These are phyloP conservation scores for Sycophaga agraensis DNA, from an alignment of 1,140 invertebrate species.

Conservation along the genomic window DNA sequence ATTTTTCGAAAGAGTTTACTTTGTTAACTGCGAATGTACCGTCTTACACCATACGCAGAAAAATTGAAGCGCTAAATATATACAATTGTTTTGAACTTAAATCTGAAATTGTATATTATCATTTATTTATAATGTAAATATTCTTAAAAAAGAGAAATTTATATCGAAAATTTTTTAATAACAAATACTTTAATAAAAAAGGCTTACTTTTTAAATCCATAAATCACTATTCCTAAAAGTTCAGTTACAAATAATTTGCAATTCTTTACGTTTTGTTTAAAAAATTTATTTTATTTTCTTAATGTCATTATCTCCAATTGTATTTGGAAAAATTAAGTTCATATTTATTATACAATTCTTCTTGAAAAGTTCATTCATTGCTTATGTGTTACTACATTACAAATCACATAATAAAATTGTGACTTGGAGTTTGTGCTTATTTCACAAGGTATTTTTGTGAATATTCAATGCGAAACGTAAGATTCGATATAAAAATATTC, in stretches of 20 bases:
- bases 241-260: neutral
- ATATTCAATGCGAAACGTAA: slow-evolving; percentile 23
- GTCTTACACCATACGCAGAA: slow-evolving; percentile 12
- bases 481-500: slow-evolving; percentile 9
- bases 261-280: neutral
- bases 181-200: slow-evolving; percentile 21
- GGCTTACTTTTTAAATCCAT: neutral
- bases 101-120: slow-evolving; percentile 30
- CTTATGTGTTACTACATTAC: slow-evolving; percentile 1
- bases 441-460: slow-evolving; percentile 12
- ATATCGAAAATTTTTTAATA: slow-evolving; percentile 27
- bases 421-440: slow-evolving; percentile 11
- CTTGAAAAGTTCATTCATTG: slow-evolving; percentile 11
- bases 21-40: slow-evolving; percentile 1
- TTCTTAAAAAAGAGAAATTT: slow-evolving; percentile 28
- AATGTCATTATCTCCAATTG: slow-evolving; percentile 11
- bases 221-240: neutral
- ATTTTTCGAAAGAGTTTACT: slow-evolving; percentile 22
- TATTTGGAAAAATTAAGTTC: neutral
- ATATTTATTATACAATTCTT: slow-evolving; percentile 2
- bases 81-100: slow-evolving; percentile 12
- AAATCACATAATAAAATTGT: slow-evolving; percentile 17
- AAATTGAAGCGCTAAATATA: slow-evolving; percentile 15
- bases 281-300: slow-evolving; percentile 15
- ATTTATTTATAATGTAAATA: slow-evolving; percentile 34